Evolutionary conservation across 2,113 vertebrate genomes (phyloP).

Genomic region (Tragelaphus strepsiceros): DNA sequence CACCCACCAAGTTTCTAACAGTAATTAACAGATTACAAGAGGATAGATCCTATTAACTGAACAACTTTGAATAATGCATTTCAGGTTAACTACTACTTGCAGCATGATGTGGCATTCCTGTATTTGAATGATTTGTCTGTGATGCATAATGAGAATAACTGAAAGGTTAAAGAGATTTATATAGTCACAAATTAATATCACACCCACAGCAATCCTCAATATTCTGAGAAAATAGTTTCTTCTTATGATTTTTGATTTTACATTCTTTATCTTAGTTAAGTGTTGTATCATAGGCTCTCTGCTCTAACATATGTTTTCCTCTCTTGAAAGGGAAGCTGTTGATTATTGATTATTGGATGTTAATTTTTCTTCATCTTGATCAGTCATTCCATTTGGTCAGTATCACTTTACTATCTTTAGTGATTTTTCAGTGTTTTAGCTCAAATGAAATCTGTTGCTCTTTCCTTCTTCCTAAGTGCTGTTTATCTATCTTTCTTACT

Average conservation of each 20-base stretch:
- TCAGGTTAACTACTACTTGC: background rate
- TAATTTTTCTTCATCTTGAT: background rate
- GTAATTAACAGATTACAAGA: constrained; percentile 29
- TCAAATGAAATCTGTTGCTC: constrained; percentile 10
- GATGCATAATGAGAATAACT: background rate
- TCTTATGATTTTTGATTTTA: background rate
- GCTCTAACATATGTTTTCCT: background rate
- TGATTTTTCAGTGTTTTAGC: background rate
- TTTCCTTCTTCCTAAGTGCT: background rate
- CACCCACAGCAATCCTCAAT: background rate
- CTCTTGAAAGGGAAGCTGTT: background rate
- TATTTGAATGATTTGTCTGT: background rate
- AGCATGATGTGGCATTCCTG: background rate
- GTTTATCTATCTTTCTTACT: constrained; percentile 38
- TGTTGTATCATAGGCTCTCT: background rate
- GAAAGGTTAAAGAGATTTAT: background rate
- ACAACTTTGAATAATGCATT: background rate
- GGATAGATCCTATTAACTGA: background rate
- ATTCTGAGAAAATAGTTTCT: background rate
- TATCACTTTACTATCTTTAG: background rate
- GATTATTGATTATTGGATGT: background rate
- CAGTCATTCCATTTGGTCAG: background rate
- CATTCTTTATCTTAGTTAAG: background rate
- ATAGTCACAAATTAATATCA: background rate
- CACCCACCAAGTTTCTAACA: background rate